Conservation (phyloP, 2,113 vertebrate genomes). For the Corythaeola cristata region DNA sequence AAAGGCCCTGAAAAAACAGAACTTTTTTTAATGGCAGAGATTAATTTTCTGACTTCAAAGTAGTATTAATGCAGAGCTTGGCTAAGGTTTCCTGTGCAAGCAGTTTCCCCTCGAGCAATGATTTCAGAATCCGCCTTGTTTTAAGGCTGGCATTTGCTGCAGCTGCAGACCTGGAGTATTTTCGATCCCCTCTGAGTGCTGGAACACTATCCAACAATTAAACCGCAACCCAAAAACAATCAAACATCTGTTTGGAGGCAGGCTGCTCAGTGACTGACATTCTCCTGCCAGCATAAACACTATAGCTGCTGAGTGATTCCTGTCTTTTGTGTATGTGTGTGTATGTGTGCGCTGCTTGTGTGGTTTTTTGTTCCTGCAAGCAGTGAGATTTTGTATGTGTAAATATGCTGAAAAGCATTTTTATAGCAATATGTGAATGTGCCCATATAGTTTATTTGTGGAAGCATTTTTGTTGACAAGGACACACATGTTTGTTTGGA, state of each 20-base stretch:
- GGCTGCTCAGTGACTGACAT: conserved; percentile 75
- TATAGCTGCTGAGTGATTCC: conserved; percentile 63
- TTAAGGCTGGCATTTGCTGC: conserved; percentile 79
- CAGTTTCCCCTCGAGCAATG: conserved; percentile 72
- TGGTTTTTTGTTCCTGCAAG: neutral
- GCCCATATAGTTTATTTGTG: neutral
- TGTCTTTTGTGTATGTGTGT: conserved; percentile 16
- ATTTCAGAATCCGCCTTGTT: conserved; percentile 73
- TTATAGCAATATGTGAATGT: neutral
- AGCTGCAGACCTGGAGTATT: conserved; percentile 83
- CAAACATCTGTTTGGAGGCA: conserved; percentile 91
- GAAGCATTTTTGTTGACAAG: neutral
- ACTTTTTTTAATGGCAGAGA: conserved; percentile 70
- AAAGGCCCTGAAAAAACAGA: conserved; percentile 65
- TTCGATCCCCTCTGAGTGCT: conserved; percentile 80
- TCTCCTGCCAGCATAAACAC: conserved; percentile 78
- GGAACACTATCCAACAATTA: conserved; percentile 88
- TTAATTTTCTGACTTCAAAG: conserved; percentile 82
- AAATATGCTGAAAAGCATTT: neutral
- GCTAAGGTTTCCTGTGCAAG: conserved; percentile 76
- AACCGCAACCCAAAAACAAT: conserved; percentile 89
- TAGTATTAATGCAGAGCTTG: conserved; percentile 79
- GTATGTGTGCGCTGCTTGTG: neutral
- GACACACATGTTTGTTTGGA: neutral
- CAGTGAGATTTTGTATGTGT: neutral